These are phyloP conservation scores for Heliocidaris tuberculata DNA, from an alignment of 35 echinoderm and acorn worm species.

Conservation along the genomic window DNA sequence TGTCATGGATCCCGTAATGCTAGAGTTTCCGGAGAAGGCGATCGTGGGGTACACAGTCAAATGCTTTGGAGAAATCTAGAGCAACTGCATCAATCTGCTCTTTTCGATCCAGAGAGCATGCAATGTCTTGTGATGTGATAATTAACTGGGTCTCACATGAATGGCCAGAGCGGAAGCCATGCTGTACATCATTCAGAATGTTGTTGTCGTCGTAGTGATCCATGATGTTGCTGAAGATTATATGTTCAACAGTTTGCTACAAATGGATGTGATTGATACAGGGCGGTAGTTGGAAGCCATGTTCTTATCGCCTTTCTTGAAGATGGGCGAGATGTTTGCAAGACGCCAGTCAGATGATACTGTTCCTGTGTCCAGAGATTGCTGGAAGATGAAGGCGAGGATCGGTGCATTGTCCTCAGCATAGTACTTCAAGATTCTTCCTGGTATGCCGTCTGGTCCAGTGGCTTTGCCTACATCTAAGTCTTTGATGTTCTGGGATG, in stretches of 20 bases:
- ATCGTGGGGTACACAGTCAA: constrained; percentile 54
- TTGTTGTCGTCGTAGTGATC: constrained; percentile 55
- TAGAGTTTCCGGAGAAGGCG: no score
- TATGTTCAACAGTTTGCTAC: no score
- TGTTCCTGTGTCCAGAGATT: constrained; percentile 48
- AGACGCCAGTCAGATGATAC: no score
- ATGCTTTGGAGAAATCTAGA: constrained; percentile 61
- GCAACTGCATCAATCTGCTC: no score
- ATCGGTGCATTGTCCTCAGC: constrained; percentile 36
- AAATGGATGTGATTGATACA: constrained; percentile 51
- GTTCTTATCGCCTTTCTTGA: no score
- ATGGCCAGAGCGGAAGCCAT: constrained; percentile 53
- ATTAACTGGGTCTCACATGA: constrained; percentile 68
- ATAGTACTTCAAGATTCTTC: constrained; percentile 47
- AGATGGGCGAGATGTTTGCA: no score
- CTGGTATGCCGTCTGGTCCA: constrained; percentile 9
- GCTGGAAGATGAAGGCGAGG: constrained; percentile 36
- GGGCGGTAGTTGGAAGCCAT: constrained; percentile 54
- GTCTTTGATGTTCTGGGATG: no score
- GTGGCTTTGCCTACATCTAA: no score
- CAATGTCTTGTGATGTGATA: constrained; percentile 56
- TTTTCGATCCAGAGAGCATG: no score
- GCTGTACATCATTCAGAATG: constrained; percentile 42
- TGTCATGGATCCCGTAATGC: no score
- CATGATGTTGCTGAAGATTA: constrained; percentile 53